Conservation (phyloP, 1,140 invertebrate genomes). For the Goniozus legneri region DNA sequence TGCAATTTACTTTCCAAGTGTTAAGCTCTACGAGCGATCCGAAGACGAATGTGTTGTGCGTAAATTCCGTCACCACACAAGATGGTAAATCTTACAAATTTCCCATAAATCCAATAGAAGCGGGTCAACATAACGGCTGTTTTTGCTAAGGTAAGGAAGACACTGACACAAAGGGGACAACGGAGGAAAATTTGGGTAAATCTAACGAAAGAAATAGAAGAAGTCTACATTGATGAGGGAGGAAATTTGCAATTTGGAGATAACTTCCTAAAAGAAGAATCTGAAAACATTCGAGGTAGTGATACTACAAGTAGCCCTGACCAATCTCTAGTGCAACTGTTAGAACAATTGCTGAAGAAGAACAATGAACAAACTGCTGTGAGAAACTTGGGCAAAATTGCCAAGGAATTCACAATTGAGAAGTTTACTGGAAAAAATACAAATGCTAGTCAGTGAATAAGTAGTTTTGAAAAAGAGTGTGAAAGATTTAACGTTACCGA, state of each 20-base stretch:
- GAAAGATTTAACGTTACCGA: not conserved
- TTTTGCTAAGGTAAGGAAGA: not conserved
- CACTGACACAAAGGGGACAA: conserved; percentile 4
- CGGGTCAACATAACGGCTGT: too few species aligned
- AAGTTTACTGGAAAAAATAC: conserved; percentile 2
- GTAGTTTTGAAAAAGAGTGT: conserved; percentile 5
- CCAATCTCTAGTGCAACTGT: not conserved
- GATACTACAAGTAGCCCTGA: conserved; percentile 3
- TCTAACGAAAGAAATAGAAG: conserved; percentile 3
- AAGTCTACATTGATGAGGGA: conserved; percentile 7
- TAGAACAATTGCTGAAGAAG: not conserved
- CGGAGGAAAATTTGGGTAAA: conserved; percentile 4
- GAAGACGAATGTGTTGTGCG: too few species aligned
- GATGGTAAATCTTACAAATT: too few species aligned
- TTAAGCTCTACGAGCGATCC: too few species aligned
- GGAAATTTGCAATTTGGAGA: conserved; percentile 3
- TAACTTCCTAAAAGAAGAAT: not conserved
- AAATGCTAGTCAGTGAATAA: not conserved
- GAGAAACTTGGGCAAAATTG: not conserved
- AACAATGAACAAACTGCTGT: not conserved
- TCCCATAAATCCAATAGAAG: too few species aligned
- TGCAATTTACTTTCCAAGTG: too few species aligned
- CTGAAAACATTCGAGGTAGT: not conserved
- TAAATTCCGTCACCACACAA: too few species aligned
- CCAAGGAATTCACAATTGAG: conserved; percentile 3